Evolutionary conservation across 1,140 invertebrate genomes (phyloP), one percentile per base, ranked within the genome.

Genomic region (Scaptomyza graminum): DNA sequence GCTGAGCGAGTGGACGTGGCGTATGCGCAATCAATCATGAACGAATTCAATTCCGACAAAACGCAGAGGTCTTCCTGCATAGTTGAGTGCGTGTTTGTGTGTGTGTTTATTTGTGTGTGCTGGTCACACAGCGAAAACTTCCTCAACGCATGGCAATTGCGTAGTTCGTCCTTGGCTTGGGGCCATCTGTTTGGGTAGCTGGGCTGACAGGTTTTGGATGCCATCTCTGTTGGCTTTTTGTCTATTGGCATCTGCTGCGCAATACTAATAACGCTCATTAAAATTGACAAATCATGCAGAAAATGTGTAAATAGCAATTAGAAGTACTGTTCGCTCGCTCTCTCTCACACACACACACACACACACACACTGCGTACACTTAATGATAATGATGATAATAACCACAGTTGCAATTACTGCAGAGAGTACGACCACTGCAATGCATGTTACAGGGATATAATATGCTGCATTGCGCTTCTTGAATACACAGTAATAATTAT

Each of bases 231-330:
- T 34, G 22, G 11, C 28, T 41, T 50, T 22, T 66, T 87, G 66
- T 87, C 81, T 82, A 75, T 75, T 75, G 49, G 65, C 64, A 77
- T 69, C 62, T 78, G 67, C 60, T 72, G 54, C 57, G 80, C 63
- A 82, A 46, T 75, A 9, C 31, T 34, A 87, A 87, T 79, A 82
- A 78, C 65, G 78, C 83, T 88, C 78, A 87, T 87, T 87, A 87
- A 87, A 88, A 87, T 82, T 79, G 71, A 80, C 82, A 87, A 87
- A 87, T 87, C 83, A 88, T 72, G 83, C 72, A 79, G 67, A 79
- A 87, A 87, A 88, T 87, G 71, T 87, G 83, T 88, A 82, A 87
- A 87, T 82, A 76, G 71, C 82, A 87, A 82, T 81, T 87, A 85
- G 47, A 64, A 65, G 46, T 31, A 31, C 28, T 6, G 28, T 31